Evolutionary conservation across 2,113 vertebrate genomes (phyloP), one percentile per base, ranked within the genome.

Genomic region (Percina caprodes): DNA sequence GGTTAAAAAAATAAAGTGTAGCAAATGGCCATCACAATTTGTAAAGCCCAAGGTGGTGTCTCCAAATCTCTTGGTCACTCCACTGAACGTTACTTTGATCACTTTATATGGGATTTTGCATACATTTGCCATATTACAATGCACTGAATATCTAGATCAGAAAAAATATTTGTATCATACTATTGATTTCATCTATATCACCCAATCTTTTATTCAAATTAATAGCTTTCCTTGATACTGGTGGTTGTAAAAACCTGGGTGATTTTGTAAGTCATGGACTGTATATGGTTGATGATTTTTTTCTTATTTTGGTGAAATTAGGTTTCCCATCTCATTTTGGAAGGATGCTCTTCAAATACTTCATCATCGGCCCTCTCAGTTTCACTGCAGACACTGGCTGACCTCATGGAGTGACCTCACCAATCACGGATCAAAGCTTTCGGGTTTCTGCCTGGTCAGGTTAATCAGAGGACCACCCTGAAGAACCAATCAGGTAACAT

Each of bases 401-500:
- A 88, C 87, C 86, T 88, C 63, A 80, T 39, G 2, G 18, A 24
- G 60, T 84, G 87, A 90, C 89, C 91, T 91, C 90, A 88, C 69
- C 89, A 88, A 81, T 82, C 89, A 91, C 79, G 49, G 80, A 93
- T 92, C 85, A 92, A 93, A 92, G 89, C 39, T 14, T 15, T 42
- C 21, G 42, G 69, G 67, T 90, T 88, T 82, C 79, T 52, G 74
- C 68, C 72, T 56, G 77, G 77, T 86, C 82, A 78, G 85, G 86
- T 89, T 89, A 90, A 92, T 91, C 87, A 91, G 82, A 51, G 74
- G 91, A 94, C 90, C 90, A 89, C 87, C 92, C 79, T 10, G 88
- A 72, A 86, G 84, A 88, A 56, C 89, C 90, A 93, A 91, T 91
- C 91, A 87, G 87, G 85, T 88, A 76, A 86, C 80, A 54, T 88